Conservation (phyloP, 2,888 invertebrate genomes). For the Drosophila fulvimacula region DNA sequence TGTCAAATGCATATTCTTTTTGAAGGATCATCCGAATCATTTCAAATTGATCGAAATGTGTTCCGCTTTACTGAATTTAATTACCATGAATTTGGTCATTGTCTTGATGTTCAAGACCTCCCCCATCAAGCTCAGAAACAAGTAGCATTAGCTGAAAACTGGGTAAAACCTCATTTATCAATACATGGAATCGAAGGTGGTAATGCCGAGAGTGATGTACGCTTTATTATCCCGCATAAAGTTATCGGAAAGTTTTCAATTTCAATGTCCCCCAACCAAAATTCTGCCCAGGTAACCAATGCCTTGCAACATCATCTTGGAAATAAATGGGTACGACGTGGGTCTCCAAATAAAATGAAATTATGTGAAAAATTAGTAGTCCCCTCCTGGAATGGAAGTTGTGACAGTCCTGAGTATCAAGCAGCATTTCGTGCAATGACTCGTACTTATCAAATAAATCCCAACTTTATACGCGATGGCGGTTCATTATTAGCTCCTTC, state of each 20-base stretch:
- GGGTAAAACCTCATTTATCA: slow-evolving; percentile 49
- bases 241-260: slow-evolving; percentile 55
- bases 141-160: slow-evolving; percentile 35
- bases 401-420: slow-evolving; percentile 44
- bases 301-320: slow-evolving; percentile 44
- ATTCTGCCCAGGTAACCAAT: slow-evolving; percentile 23
- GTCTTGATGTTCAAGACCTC: slow-evolving; percentile 29
- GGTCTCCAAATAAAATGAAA: slow-evolving; percentile 53
- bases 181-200: slow-evolving; percentile 57
- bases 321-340: slow-evolving; percentile 31
- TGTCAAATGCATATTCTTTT: slow-evolving; percentile 39
- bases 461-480: slow-evolving; percentile 48
- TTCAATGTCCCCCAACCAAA: slow-evolving; percentile 48
- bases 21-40: slow-evolving; percentile 3
- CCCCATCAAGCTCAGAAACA: slow-evolving; percentile 34
- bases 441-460: slow-evolving; percentile 32
- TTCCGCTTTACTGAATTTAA: slow-evolving; percentile 39
- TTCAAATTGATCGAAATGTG: slow-evolving; percentile 29
- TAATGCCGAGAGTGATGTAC: slow-evolving; percentile 19
- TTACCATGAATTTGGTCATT: slow-evolving; percentile 36
- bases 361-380: slow-evolving; percentile 42
- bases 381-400: slow-evolving; percentile 42
- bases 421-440: slow-evolving; percentile 42
- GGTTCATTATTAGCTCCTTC: slow-evolving; percentile 48
- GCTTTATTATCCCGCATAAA: slow-evolving; percentile 52